Conservation (phyloP, 2,113 vertebrate genomes). For the Anhinga rufa region DNA sequence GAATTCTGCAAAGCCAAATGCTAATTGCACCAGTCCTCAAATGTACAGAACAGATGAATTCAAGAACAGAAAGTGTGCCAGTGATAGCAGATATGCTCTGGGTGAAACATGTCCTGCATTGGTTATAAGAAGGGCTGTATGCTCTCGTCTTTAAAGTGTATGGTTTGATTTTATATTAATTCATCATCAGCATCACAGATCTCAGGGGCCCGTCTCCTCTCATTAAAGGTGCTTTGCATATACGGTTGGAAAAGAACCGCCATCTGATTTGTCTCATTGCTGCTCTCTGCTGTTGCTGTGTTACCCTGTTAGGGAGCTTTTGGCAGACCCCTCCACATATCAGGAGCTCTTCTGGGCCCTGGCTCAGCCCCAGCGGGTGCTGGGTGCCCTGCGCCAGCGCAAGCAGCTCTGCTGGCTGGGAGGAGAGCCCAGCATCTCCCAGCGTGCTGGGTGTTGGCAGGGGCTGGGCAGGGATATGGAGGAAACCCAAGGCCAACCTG, state of each 20-base stretch:
- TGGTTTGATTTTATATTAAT: conserved; percentile 56
- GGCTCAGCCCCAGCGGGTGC: not conserved
- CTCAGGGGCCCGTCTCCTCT: not conserved
- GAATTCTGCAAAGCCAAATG: conserved; percentile 33
- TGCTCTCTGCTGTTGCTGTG: not conserved
- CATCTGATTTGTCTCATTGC: not conserved
- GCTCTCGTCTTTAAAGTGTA: conserved; percentile 43
- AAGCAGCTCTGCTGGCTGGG: accelerated
- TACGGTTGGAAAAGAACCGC: not conserved
- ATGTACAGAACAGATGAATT: conserved; percentile 35
- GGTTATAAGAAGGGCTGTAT: conserved; percentile 38
- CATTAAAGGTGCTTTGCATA: conserved; percentile 34
- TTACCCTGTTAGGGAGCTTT: not conserved
- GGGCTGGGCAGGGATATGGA: not conserved
- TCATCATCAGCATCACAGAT: conserved; percentile 16
- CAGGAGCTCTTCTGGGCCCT: not conserved
- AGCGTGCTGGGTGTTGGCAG: not conserved
- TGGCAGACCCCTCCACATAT: not conserved
- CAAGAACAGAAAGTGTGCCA: conserved; percentile 18
- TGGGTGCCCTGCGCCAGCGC: accelerated
- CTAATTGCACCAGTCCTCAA: not conserved
- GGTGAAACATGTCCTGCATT: conserved; percentile 50
- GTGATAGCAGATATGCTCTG: not conserved
- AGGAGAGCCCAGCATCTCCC: not conserved
- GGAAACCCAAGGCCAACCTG: not conserved